phyloP scores from a whole-genome alignment of 1,140 invertebrate genomes.

The Propsilocerus akamusi region DNA sequence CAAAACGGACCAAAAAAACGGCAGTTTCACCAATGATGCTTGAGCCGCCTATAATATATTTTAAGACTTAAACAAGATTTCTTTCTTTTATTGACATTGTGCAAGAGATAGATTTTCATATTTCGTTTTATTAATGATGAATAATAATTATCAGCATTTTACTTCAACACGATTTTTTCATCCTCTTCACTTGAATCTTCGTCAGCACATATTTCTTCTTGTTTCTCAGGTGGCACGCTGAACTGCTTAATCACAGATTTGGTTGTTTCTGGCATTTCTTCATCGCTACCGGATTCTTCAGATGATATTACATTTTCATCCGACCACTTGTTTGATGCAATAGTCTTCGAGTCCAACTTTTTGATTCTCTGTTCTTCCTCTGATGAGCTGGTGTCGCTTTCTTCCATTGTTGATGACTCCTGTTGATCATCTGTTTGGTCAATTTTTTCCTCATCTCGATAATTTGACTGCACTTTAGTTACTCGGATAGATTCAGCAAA shows the following conservation, averaged over 20 bases:
- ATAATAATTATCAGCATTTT: too few relatives aligned
- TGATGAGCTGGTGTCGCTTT: background rate
- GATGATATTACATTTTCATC: background rate
- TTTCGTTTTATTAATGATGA: too few relatives aligned
- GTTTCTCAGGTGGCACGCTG: background rate
- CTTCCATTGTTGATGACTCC: background rate
- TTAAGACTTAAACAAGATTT: too few relatives aligned
- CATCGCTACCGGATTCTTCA: background rate
- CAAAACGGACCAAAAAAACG: too few relatives aligned
- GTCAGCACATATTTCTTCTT: background rate
- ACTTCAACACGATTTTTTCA: background rate
- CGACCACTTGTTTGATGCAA: background rate
- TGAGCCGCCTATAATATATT: too few relatives aligned
- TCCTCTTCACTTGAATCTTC: background rate
- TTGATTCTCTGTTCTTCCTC: background rate
- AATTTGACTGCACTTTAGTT: background rate
- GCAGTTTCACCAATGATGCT: too few relatives aligned
- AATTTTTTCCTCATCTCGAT: background rate
- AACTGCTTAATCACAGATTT: background rate
- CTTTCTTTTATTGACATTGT: too few relatives aligned
- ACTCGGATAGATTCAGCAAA: background rate
- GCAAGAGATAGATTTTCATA: too few relatives aligned
- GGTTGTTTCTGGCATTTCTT: background rate
- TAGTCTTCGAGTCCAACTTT: background rate
- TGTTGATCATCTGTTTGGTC: background rate